Conservation (phyloP, 2,113 vertebrate genomes). For the Hemibagrus wyckioides region DNA sequence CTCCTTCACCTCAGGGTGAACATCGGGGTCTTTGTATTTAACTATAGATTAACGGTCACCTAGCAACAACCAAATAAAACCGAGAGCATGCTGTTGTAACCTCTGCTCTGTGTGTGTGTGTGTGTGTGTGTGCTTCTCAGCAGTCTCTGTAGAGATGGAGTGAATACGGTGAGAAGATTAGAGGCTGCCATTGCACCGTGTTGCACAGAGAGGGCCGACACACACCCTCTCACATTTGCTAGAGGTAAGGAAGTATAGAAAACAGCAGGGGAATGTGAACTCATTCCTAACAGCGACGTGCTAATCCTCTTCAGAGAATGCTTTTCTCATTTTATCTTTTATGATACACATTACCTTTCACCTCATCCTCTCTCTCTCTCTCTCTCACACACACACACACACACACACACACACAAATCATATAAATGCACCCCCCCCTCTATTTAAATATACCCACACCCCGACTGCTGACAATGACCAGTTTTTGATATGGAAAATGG, state of each 20-base stretch:
- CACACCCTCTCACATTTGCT: neutral
- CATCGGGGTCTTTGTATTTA: conserved; percentile 39
- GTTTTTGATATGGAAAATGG: conserved; percentile 50
- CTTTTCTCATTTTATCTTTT: conserved; percentile 24
- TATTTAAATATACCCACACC: conserved; percentile 21
- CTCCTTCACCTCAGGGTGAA: conserved; percentile 7
- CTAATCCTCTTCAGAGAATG: conserved; percentile 10
- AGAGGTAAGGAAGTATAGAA: neutral
- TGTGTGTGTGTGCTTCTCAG: conserved; percentile 62
- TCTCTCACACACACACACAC: conserved; percentile 8
- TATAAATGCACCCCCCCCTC: conserved; percentile 5
- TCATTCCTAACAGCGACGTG: conserved; percentile 4
- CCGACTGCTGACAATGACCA: conserved; percentile 40
- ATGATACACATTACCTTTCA: conserved; percentile 43
- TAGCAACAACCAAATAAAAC: conserved; percentile 56
- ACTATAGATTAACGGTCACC: conserved; percentile 49
- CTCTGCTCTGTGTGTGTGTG: conserved; percentile 43
- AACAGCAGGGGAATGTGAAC: conserved; percentile 21
- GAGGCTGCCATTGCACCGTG: neutral
- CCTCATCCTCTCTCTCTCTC: conserved; percentile 38
- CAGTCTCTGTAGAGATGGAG: conserved; percentile 49
- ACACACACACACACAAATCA: conserved; percentile 30
- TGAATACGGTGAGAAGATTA: conserved; percentile 10
- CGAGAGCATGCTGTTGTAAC: conserved; percentile 35
- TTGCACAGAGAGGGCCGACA: neutral